These are phyloP conservation scores for Pseudococcus longispinus DNA, from an alignment of 2,888 invertebrate genomes.

Conservation along the genomic window DNA sequence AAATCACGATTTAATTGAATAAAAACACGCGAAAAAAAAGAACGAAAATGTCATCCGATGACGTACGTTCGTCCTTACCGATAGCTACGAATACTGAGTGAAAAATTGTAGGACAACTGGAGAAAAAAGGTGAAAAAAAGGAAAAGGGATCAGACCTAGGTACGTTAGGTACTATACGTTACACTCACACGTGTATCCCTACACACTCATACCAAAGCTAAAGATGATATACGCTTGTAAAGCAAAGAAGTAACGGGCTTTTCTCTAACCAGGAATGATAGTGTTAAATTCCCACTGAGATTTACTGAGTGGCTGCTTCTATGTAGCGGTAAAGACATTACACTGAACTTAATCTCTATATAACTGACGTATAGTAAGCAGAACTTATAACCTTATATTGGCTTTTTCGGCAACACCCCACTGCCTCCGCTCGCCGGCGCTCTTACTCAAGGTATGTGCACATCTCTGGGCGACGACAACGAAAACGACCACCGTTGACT, in stretches of 20 bases:
- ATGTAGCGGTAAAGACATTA: slow-evolving; percentile 45
- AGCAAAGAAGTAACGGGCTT: slow-evolving; percentile 24
- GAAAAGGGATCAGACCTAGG: not conserved
- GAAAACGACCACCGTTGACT: not conserved
- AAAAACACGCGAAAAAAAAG: not conserved
- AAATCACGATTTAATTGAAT: not conserved
- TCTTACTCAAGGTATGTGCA: not conserved
- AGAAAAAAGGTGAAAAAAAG: not conserved
- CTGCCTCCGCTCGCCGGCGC: not conserved
- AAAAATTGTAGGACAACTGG: not conserved
- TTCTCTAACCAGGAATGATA: slow-evolving; percentile 53
- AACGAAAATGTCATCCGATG: not conserved
- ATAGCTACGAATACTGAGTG: not conserved
- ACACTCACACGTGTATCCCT: not conserved
- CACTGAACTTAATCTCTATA: slow-evolving; percentile 52
- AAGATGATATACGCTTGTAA: slow-evolving; percentile 45
- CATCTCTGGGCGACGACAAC: slow-evolving; percentile 27
- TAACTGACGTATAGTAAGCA: slow-evolving; percentile 51
- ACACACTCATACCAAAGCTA: not conserved
- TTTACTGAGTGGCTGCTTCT: slow-evolving; percentile 47
- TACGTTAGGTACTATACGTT: not conserved
- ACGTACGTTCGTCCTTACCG: not conserved
- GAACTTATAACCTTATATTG: slow-evolving; percentile 53
- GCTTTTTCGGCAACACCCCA: slow-evolving; percentile 44
- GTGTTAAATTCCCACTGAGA: slow-evolving; percentile 55